Conservation (phyloP, 2,888 invertebrate species). For the Platycheirus albimanus region DNA sequence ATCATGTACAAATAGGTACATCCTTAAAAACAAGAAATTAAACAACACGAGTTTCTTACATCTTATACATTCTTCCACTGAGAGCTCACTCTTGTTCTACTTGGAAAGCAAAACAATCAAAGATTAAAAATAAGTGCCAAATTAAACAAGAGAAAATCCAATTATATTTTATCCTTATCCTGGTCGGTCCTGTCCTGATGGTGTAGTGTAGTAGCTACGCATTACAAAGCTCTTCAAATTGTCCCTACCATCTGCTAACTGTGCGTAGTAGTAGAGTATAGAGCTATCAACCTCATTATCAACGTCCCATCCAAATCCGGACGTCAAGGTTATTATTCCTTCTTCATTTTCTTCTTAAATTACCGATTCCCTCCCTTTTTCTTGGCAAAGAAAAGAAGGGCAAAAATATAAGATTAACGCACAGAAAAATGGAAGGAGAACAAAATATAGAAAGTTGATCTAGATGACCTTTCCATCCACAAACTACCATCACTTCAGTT, state of each 20-base stretch:
- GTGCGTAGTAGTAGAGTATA: background rate
- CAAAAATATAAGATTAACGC: slow-evolving; percentile 41
- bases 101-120: slow-evolving; percentile 1
- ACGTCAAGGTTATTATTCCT: slow-evolving; percentile 57
- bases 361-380: slow-evolving; percentile 39
- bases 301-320: slow-evolving; percentile 23
- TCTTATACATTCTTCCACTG: no score
- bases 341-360: slow-evolving; percentile 52
- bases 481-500: slow-evolving; percentile 43
- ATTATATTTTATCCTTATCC: slow-evolving; percentile 29
- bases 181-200: no score
- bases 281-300: slow-evolving; percentile 40
- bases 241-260: slow-evolving; percentile 38
- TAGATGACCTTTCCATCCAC: slow-evolving; percentile 68
- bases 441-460: slow-evolving; percentile 66
- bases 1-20: background rate
- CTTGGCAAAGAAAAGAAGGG: slow-evolving; percentile 2
- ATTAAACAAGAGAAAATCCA: slow-evolving; percentile 49
- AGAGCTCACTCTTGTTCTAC: no score
- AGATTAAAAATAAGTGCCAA: slow-evolving; percentile 44
- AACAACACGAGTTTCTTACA: no score
- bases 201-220: no score
- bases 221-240: slow-evolving; percentile 24
- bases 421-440: slow-evolving; percentile 9
- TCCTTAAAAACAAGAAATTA: background rate